phyloP scores from a whole-genome alignment of 30 jellyfish, hydroid and myxozoan genomes.

The Hydractinia echinata region DNA sequence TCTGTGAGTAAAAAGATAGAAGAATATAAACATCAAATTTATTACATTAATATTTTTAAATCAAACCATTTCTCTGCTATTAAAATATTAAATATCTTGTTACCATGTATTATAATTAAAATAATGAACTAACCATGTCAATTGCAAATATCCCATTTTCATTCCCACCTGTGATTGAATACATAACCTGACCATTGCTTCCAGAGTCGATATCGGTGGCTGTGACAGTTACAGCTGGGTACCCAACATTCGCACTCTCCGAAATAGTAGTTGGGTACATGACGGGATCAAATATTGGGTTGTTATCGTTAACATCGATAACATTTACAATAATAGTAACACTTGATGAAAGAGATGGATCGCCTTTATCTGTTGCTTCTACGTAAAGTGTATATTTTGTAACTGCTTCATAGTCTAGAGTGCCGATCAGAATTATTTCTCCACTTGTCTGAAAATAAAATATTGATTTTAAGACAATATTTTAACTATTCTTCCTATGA shows the following conservation, averaged over 20 bases:
- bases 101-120: neutral
- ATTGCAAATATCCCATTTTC: neutral
- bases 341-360: slow-evolving; percentile 6
- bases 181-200: neutral
- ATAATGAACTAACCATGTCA: neutral
- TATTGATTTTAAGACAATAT: too few relatives aligned
- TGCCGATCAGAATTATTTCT: neutral
- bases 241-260: neutral
- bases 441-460: neutral
- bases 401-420: neutral
- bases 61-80: too few relatives aligned
- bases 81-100: too few relatives aligned
- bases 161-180: neutral
- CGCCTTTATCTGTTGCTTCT: slow-evolving; percentile 36
- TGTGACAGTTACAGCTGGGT: neutral
- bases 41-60: too few relatives aligned
- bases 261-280: neutral
- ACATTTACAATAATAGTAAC: neutral
- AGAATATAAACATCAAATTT: neutral
- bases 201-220: slow-evolving; percentile 29
- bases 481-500: too few relatives aligned
- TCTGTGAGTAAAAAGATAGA: neutral
- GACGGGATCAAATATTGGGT: slow-evolving; percentile 15
- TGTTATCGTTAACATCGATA: slow-evolving; percentile 33
- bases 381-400: slow-evolving; percentile 20